phyloP scores from a whole-genome alignment of 2,113 vertebrate species.

The Turdus rufiventris region DNA sequence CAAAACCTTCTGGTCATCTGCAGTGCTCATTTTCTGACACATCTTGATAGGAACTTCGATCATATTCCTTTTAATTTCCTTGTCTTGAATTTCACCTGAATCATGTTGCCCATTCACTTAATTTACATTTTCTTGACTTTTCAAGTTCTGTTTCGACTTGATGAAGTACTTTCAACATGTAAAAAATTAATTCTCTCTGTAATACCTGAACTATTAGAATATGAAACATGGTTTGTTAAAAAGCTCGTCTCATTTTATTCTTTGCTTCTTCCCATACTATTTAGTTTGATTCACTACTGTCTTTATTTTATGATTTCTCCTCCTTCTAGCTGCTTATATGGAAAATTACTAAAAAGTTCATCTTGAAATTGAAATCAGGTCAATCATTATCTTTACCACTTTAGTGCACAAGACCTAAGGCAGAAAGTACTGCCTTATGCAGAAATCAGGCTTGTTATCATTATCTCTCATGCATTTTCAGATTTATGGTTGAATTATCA shows the following conservation, averaged over 20 bases:
- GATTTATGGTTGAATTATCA: background rate
- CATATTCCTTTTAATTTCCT: background rate
- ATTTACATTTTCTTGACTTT: background rate
- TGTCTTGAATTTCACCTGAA: background rate
- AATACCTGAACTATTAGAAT: background rate
- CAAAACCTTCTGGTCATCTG: background rate
- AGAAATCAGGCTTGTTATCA: background rate
- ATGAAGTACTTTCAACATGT: background rate
- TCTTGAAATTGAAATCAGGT: background rate
- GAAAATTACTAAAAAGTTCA: background rate
- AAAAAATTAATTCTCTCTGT: background rate
- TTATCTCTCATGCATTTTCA: background rate
- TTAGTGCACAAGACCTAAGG: background rate
- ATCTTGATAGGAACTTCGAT: background rate
- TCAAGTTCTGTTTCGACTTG: background rate
- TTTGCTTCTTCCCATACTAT: background rate
- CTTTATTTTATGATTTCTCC: background rate
- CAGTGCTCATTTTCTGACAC: background rate
- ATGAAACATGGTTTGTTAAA: background rate
- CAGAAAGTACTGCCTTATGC: background rate
- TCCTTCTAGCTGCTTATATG: background rate
- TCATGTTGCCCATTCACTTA: background rate
- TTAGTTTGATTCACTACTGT: background rate
- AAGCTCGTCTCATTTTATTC: background rate
- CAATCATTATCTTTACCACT: background rate